These are phyloP conservation scores for Oophaga pumilio DNA, from an alignment of 2,113 vertebrate species.

Conservation along the genomic window DNA sequence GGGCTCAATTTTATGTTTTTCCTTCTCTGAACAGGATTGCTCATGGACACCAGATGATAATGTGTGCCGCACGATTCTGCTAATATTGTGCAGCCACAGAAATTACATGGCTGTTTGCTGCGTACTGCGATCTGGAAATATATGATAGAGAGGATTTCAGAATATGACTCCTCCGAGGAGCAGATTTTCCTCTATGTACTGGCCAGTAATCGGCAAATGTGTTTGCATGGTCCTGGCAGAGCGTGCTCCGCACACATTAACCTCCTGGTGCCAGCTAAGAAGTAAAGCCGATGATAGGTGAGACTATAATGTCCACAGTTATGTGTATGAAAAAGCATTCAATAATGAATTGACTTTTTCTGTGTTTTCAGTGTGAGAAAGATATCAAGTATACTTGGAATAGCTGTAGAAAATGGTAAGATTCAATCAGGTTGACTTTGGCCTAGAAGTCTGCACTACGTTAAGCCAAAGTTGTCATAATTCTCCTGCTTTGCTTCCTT, in stretches of 20 bases:
- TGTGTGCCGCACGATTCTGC: conserved; percentile 67
- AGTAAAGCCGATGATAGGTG: conserved; percentile 7
- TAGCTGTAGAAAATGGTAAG: conserved; percentile 99
- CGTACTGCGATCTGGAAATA: not conserved
- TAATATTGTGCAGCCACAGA: not conserved
- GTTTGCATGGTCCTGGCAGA: not conserved
- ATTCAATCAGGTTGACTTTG: conserved; percentile 80
- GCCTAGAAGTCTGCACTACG: conserved; percentile 71
- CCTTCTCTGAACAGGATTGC: conserved; percentile 39
- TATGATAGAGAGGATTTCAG: not conserved
- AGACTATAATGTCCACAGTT: conserved; percentile 68
- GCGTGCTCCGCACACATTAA: not conserved
- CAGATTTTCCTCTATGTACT: not conserved
- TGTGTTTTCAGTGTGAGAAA: conserved; percentile 99
- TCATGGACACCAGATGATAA: conserved; percentile 60
- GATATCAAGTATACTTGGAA: conserved; percentile 98
- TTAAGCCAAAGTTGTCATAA: conserved; percentile 68
- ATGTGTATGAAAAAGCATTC: conserved; percentile 72
- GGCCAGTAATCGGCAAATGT: not conserved
- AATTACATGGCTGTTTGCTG: not conserved
- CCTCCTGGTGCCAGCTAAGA: not conserved
- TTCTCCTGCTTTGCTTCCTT: conserved; percentile 60
- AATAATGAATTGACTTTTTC: conserved; percentile 91
- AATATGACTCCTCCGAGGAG: not conserved
- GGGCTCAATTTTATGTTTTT: conserved; percentile 32